Evolutionary conservation across 2,797 vertebrate species (phyloP).

Genomic region (Poeciliopsis turneri): DNA sequence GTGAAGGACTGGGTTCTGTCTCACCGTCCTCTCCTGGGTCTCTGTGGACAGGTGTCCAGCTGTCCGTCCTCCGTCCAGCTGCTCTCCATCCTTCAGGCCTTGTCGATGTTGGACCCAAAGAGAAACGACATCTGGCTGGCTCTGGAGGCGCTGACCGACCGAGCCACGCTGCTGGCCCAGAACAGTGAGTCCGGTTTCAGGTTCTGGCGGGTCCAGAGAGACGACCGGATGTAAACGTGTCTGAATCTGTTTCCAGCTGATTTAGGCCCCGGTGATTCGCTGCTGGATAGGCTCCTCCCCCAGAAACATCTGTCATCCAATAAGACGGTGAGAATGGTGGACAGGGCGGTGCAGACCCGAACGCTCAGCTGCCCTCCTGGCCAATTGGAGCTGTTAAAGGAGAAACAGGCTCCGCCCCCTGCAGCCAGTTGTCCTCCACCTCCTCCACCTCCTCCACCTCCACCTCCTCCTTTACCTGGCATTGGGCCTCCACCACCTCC

Average conservation of each 20-base stretch:
- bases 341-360: constrained; percentile 70
- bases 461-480: constrained; percentile 26
- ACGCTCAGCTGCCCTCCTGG: constrained; percentile 12
- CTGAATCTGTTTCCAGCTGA: constrained; percentile 40
- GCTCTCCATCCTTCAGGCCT: constrained; percentile 88
- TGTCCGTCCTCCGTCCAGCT: constrained; percentile 83
- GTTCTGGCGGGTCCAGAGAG: not conserved
- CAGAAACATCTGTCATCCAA: constrained; percentile 62
- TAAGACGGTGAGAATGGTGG: constrained; percentile 34
- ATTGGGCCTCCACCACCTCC: constrained; percentile 28
- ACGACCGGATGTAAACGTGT: not conserved
- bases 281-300: constrained; percentile 83
- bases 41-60: constrained; percentile 82
- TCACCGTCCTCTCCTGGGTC: not conserved
- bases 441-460: constrained; percentile 22
- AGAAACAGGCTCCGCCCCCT: constrained; percentile 20
- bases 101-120: constrained; percentile 83
- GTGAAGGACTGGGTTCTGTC: not conserved
- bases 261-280: constrained; percentile 75
- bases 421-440: constrained; percentile 5
- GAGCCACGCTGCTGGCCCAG: constrained; percentile 83
- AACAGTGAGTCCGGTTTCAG: constrained; percentile 76
- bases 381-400: constrained; percentile 24
- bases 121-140: constrained; percentile 84
- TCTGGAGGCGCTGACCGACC: constrained; percentile 83